Percentiles rank a stretch among this genome's conserved stretches.
phyloP scores from a whole-genome alignment of 53 echinoderm and acorn worm genomes.

The Zoroaster sp. region DNA sequence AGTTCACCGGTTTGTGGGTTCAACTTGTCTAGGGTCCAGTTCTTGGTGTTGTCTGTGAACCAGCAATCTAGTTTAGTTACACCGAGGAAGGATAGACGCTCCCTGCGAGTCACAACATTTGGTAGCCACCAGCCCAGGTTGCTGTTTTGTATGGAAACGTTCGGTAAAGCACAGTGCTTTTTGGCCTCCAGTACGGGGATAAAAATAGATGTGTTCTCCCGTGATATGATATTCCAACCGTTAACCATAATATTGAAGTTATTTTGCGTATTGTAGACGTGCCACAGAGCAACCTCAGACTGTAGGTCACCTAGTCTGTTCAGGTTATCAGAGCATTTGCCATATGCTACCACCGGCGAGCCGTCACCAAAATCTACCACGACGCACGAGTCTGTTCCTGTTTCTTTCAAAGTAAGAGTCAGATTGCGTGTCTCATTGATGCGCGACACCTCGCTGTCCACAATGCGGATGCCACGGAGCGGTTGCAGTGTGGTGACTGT shows the following conservation, averaged over 20 bases:
- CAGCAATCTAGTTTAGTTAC: constrained; percentile 62
- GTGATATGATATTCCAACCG: constrained; percentile 69
- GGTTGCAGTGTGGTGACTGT: neutral
- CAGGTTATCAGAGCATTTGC: constrained; percentile 21
- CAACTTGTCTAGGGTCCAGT: constrained; percentile 54
- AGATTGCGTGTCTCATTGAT: neutral
- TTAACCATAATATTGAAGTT: constrained; percentile 27
- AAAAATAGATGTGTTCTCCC: neutral
- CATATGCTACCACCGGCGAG: constrained; percentile 43
- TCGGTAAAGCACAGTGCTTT: constrained; percentile 60
- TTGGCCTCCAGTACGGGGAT: constrained; percentile 63
- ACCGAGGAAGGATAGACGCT: constrained; percentile 46
- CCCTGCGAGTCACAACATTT: constrained; percentile 13
- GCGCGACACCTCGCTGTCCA: neutral
- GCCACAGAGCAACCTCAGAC: neutral
- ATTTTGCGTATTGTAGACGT: constrained; percentile 50
- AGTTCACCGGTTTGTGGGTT: constrained; percentile 52
- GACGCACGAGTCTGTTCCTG: constrained; percentile 73
- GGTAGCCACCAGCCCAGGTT: constrained; percentile 59
- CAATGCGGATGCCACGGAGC: constrained; percentile 6
- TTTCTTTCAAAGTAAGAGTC: constrained; percentile 27
- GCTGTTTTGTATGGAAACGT: constrained; percentile 45
- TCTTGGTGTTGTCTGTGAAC: constrained; percentile 70
- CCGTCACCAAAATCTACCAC: constrained; percentile 65
- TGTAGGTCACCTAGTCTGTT: neutral